phyloP scores from a whole-genome alignment of 2,797 vertebrate species.

The Coendou prehensilis region DNA sequence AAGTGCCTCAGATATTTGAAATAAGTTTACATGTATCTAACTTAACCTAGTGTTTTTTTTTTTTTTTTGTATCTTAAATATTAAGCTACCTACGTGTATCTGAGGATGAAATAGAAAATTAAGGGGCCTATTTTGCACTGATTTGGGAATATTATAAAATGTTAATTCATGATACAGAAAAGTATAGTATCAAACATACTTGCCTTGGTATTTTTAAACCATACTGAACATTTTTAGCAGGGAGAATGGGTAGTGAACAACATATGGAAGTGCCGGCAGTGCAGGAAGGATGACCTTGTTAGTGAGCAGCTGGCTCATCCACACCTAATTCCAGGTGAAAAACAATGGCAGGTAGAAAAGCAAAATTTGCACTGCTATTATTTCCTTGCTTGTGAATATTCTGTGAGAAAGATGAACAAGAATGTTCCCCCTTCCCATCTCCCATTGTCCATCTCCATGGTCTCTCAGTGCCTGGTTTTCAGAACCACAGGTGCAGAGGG shows the following conservation, averaged over 20 bases:
- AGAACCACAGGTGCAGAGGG: neutral
- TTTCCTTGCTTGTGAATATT: neutral
- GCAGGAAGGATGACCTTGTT: neutral
- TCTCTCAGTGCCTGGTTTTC: neutral
- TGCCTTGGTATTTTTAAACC: neutral
- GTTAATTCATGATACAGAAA: neutral
- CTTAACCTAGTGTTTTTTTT: neutral
- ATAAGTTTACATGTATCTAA: neutral
- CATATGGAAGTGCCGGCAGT: neutral
- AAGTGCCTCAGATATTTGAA: neutral
- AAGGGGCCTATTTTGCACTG: neutral
- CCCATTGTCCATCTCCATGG: neutral
- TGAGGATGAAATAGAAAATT: neutral
- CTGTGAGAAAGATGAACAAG: neutral
- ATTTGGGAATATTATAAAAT: neutral
- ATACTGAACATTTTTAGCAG: neutral
- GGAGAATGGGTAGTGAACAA: neutral
- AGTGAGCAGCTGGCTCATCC: neutral
- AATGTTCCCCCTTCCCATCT: too few relatives aligned
- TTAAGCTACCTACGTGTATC: neutral
- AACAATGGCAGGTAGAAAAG: neutral
- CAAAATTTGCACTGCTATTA: neutral
- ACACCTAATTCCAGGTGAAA: slow-evolving; percentile 27
- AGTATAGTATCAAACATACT: neutral
- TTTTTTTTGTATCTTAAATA: neutral